Percentiles rank a stretch among this genome's conserved stretches.
These are phyloP conservation scores for Spea hammondii DNA, from an alignment of 2,797 vertebrate species.

Conservation along the genomic window DNA sequence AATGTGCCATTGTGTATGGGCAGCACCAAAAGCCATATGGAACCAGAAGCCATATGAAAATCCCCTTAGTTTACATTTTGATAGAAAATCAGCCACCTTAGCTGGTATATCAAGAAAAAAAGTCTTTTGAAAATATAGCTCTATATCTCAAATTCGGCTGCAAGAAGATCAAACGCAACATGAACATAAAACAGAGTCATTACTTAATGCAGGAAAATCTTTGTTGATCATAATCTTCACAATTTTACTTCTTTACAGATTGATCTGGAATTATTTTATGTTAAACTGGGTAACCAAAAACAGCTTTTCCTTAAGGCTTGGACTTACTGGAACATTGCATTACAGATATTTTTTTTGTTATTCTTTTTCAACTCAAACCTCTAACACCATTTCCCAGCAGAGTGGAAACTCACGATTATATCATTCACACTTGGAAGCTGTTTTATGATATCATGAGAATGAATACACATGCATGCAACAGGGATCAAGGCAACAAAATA, in stretches of 20 bases:
- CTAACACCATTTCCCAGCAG: slow-evolving; percentile 52
- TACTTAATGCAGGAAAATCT: not conserved
- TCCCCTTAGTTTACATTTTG: too few relatives aligned
- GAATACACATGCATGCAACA: slow-evolving; percentile 52
- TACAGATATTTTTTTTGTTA: slow-evolving; percentile 2
- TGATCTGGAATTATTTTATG: slow-evolving; percentile 4
- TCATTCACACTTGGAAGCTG: slow-evolving; percentile 55
- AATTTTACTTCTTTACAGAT: not conserved
- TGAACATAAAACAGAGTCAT: not conserved
- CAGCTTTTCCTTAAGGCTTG: slow-evolving; percentile 4
- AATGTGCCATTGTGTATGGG: too few relatives aligned
- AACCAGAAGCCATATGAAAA: too few relatives aligned
- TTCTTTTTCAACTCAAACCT: slow-evolving; percentile 43
- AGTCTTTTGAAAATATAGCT: not conserved
- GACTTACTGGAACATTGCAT: slow-evolving; percentile 25
- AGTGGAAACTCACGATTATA: slow-evolving; percentile 56
- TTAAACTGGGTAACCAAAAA: slow-evolving; percentile 3
- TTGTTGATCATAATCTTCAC: not conserved
- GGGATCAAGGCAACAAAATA: slow-evolving; percentile 32
- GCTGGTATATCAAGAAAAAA: not conserved
- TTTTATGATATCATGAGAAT: slow-evolving; percentile 52
- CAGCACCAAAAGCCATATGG: too few relatives aligned
- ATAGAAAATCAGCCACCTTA: too few relatives aligned
- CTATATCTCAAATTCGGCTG: not conserved
- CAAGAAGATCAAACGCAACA: not conserved